phyloP scores from a whole-genome alignment of 2,113 vertebrate species.

The Aegypius monachus region DNA sequence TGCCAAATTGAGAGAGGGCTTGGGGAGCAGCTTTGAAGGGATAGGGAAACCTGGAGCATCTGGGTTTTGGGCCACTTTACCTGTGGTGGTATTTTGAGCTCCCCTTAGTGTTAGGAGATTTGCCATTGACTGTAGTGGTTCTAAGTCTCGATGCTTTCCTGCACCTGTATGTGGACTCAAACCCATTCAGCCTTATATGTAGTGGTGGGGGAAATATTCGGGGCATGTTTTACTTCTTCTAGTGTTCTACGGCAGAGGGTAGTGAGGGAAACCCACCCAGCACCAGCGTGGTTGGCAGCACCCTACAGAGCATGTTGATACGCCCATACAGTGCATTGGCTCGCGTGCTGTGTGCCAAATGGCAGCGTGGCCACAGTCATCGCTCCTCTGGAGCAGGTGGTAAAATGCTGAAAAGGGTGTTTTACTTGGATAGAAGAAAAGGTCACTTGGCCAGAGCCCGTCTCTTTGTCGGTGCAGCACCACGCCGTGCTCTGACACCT shows the following conservation, averaged over 20 bases:
- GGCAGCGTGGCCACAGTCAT: fast-evolving
- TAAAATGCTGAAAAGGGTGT: not conserved
- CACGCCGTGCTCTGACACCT: fast-evolving
- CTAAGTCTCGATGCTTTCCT: not conserved
- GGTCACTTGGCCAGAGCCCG: fast-evolving
- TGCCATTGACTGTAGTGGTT: not conserved
- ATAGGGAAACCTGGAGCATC: not conserved
- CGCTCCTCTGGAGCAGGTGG: not conserved
- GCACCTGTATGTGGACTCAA: not conserved
- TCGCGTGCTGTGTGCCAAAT: not conserved
- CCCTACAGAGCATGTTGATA: fast-evolving
- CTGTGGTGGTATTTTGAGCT: not conserved
- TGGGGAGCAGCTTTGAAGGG: not conserved
- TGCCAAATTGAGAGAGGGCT: not conserved
- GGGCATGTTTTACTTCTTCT: not conserved
- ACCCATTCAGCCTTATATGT: not conserved
- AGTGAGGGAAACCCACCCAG: not conserved
- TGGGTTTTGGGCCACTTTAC: not conserved
- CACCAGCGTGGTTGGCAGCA: not conserved
- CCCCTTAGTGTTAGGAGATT: not conserved
- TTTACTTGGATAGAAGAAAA: not conserved
- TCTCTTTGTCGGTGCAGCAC: not conserved
- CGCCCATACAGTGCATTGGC: not conserved
- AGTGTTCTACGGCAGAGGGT: not conserved
- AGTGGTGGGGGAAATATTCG: not conserved